These are phyloP conservation scores for Lasiurus cinereus DNA, from an alignment of 2,113 vertebrate species.

Conservation along the genomic window DNA sequence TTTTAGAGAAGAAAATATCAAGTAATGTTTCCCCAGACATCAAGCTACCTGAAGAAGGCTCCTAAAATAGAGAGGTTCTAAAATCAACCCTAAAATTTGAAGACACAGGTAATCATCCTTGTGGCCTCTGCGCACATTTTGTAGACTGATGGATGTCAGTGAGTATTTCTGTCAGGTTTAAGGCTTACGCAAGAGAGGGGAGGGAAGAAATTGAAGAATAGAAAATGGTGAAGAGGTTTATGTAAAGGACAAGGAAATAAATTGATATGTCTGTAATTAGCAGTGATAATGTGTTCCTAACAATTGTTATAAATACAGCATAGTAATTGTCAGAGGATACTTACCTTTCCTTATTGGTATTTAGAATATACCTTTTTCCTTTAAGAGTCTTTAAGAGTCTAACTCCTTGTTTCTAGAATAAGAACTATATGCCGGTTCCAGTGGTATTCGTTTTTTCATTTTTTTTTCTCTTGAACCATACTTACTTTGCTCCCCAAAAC, in stretches of 20 bases:
- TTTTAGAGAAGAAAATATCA: constrained; percentile 22
- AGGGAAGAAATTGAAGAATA: neutral
- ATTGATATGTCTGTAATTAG: neutral
- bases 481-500: neutral
- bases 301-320: neutral
- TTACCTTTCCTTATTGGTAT: neutral
- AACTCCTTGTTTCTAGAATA: neutral
- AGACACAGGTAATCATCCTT: neutral
- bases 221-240: neutral
- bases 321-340: neutral
- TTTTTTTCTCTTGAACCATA: neutral
- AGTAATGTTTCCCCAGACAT: neutral
- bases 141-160: neutral
- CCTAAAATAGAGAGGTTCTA: constrained; percentile 4
- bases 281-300: neutral
- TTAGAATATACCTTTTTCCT: neutral
- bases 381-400: neutral
- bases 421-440: neutral
- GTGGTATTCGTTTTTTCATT: neutral
- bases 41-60: neutral
- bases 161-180: neutral
- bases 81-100: constrained; percentile 4
- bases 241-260: neutral
- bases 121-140: neutral
- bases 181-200: neutral